A percentile compares a stretch with the other conserved stretches of the same genome.
These are phyloP conservation scores for Puntigrus tetrazona DNA, from an alignment of 2,113 vertebrate species.

Conservation along the genomic window DNA sequence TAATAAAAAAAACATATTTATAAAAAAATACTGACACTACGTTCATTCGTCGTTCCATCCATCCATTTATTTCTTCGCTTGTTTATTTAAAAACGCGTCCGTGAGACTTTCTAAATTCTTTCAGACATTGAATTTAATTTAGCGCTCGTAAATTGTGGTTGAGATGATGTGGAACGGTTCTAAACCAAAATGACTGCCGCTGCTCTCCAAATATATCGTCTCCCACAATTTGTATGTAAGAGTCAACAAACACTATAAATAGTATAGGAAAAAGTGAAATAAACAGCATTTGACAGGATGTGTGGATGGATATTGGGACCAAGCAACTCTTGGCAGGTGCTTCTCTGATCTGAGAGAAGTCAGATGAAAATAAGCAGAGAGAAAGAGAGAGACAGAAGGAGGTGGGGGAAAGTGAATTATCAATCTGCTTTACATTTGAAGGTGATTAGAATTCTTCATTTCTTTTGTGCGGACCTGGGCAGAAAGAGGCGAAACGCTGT, in stretches of 20 bases:
- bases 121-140: not conserved
- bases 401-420: constrained; percentile 64
- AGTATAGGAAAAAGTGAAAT: not conserved
- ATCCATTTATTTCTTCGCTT: no score
- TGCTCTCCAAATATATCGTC: not conserved
- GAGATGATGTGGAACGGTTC: not conserved
- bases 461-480: constrained; percentile 69
- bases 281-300: not conserved
- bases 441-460: constrained; percentile 81
- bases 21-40: no score
- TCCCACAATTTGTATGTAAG: not conserved
- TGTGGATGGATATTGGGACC: constrained; percentile 15
- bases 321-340: not conserved
- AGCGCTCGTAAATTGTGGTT: not conserved
- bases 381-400: constrained; percentile 34
- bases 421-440: constrained; percentile 78
- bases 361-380: constrained; percentile 49
- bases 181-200: not conserved
- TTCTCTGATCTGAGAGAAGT: constrained; percentile 34
- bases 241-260: not conserved
- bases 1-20: no score
- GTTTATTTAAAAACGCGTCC: not conserved
- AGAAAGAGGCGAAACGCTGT: constrained; percentile 71
- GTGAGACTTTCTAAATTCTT: not conserved
- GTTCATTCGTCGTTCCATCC: not conserved